Conservation (phyloP, 2,888 invertebrate species). For the Melipona bicolor region DNA sequence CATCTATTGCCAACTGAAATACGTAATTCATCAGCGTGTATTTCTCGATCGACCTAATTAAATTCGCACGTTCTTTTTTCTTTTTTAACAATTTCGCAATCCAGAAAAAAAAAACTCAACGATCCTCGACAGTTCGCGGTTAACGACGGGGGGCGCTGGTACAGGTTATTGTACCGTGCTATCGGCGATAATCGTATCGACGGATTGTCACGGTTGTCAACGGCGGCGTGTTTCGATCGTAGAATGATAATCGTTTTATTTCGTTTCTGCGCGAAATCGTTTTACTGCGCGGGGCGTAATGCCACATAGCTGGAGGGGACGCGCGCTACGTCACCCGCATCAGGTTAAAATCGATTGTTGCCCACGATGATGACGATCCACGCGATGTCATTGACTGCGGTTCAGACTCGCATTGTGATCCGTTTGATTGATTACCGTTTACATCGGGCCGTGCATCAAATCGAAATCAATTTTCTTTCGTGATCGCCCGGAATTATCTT, state of each 20-base stretch:
- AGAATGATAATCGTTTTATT: constrained; percentile 39
- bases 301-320: constrained; percentile 25
- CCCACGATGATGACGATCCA: constrained; percentile 67
- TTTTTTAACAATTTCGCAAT: background rate
- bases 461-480: constrained; percentile 51
- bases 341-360: constrained; percentile 58
- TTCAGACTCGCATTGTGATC: constrained; percentile 57
- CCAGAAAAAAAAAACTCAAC: background rate
- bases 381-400: constrained; percentile 70
- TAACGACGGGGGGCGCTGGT: background rate
- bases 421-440: constrained; percentile 55
- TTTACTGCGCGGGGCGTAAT: constrained; percentile 15
- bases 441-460: constrained; percentile 33
- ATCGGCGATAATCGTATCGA: constrained; percentile 4
- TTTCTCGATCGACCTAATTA: too few relatives aligned
- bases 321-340: constrained; percentile 24
- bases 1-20: constrained; percentile 24
- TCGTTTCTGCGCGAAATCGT: constrained; percentile 20
- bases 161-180: background rate
- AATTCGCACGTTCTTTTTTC: too few relatives aligned
- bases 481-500: constrained; percentile 17
- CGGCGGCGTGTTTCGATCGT: constrained; percentile 10
- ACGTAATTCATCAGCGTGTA: too few relatives aligned
- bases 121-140: background rate
- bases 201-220: constrained; percentile 19